A percentile compares a stretch with the other conserved stretches of the same genome.
phyloP scores from a whole-genome alignment of 2,888 invertebrate species.

The Oxytorus armatus region DNA sequence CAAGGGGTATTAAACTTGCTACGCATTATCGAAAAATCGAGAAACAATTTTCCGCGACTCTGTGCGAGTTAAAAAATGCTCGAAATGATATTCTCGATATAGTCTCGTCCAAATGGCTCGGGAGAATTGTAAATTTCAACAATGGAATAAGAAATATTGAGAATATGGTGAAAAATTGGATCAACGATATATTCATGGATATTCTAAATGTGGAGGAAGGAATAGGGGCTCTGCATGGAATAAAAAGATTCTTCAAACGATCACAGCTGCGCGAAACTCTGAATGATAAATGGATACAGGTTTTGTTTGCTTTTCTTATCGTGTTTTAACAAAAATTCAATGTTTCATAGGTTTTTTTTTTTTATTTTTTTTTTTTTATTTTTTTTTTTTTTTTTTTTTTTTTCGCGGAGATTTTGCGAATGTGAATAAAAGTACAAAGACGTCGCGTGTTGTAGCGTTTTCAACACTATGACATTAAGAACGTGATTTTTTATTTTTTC shows the following conservation, averaged over 20 bases:
- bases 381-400: conserved; percentile 7
- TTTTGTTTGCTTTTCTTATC: conserved; percentile 50
- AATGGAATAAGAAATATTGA: conserved; percentile 85
- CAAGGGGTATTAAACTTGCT: conserved; percentile 79
- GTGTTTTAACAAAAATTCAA: not conserved
- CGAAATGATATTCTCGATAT: conserved; percentile 84
- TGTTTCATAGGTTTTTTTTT: not conserved
- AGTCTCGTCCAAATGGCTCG: conserved; percentile 85
- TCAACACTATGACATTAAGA: no score
- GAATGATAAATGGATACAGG: conserved; percentile 76
- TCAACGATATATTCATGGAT: conserved; percentile 85
- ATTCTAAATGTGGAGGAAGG: conserved; percentile 85
- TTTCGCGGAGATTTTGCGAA: not conserved
- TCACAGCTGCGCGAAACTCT: conserved; percentile 72
- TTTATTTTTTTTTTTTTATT: not conserved
- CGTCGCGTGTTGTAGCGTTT: no score
- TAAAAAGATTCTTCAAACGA: conserved; percentile 74
- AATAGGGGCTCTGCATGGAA: conserved; percentile 85
- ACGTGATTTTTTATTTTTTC: no score
- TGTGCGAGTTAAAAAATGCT: conserved; percentile 83
- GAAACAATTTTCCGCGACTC: conserved; percentile 84
- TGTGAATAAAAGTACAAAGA: no score
- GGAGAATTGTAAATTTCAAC: conserved; percentile 78
- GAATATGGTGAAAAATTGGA: conserved; percentile 86
- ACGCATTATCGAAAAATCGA: conserved; percentile 83